These are phyloP conservation scores for Pharmacophagus antenor DNA, from an alignment of 2,888 invertebrate genomes.

Conservation along the genomic window DNA sequence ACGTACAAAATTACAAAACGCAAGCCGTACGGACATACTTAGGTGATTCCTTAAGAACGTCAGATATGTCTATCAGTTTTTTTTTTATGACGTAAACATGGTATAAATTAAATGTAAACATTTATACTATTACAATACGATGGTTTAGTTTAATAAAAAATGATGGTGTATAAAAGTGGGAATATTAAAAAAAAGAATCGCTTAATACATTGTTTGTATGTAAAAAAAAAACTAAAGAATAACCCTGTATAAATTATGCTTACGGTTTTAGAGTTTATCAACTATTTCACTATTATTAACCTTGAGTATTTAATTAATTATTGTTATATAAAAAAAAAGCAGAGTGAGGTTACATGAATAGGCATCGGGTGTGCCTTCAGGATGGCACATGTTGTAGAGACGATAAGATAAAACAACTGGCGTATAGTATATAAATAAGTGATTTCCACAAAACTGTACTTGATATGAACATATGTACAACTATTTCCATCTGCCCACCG, in stretches of 20 bases:
- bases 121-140: background rate
- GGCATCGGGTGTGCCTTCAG: conserved; percentile 69
- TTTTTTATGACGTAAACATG: conserved; percentile 17
- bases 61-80: conserved; percentile 27
- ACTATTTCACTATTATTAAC: conserved; percentile 67
- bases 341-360: conserved; percentile 69
- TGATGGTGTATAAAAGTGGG: conserved; percentile 21
- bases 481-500: conserved; percentile 48
- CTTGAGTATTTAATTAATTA: conserved; percentile 74
- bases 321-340: conserved; percentile 54
- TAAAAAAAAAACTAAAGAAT: conserved; percentile 62
- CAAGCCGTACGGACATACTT: conserved; percentile 3
- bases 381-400: conserved; percentile 74
- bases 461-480: conserved; percentile 72
- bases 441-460: conserved; percentile 72
- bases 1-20: conserved; percentile 22
- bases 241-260: conserved; percentile 81
- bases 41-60: conserved; percentile 14
- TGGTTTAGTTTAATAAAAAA: conserved; percentile 8
- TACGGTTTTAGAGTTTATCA: conserved; percentile 65
- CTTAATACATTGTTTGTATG: conserved; percentile 25
- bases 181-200: conserved; percentile 18
- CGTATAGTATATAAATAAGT: conserved; percentile 62
- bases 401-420: conserved; percentile 59
- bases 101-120: no score